Evolutionary conservation across 2,888 invertebrate species (phyloP).

Genomic region (Alviniconcha strummeri): DNA sequence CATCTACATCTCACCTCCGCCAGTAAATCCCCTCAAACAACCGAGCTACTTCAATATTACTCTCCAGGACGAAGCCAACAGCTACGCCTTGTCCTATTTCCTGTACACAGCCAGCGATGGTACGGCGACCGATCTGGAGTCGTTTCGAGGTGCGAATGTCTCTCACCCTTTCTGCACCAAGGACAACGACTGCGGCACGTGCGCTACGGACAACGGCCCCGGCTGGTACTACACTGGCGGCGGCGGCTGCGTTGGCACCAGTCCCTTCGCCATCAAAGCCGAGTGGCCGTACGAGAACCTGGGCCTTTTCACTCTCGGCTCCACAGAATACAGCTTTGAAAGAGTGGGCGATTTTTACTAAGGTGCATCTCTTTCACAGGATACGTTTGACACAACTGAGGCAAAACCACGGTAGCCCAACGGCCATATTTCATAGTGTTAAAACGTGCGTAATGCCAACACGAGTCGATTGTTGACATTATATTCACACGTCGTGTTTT

Average conservation of each 20-base stretch:
- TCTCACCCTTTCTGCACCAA: conserved; percentile 5
- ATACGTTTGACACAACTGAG: not conserved
- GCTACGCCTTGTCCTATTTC: not conserved
- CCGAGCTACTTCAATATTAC: not conserved
- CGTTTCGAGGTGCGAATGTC: not conserved
- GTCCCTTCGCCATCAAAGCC: conserved; percentile 1
- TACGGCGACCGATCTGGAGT: not conserved
- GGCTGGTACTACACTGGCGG: not conserved
- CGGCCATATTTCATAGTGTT: not conserved
- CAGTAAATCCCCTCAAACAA: not conserved
- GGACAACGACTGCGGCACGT: conserved; percentile 6
- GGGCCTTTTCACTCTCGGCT: not conserved
- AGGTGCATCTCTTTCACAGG: not conserved
- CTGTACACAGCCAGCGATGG: not conserved
- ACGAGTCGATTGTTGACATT: not conserved
- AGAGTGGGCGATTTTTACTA: conserved; percentile 11
- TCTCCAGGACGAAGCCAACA: not conserved
- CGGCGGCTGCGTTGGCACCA: not conserved
- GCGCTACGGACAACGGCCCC: not conserved
- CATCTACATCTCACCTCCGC: not conserved
- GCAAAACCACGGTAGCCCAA: not conserved
- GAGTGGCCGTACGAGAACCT: not conserved
- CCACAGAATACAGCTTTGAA: not conserved
- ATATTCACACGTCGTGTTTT: not conserved
- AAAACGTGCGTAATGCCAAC: too few relatives aligned